Percentiles rank a stretch among this genome's conserved stretches.
Conservation (phyloP, 1,140 invertebrate genomes). For the Orius laevigatus region DNA sequence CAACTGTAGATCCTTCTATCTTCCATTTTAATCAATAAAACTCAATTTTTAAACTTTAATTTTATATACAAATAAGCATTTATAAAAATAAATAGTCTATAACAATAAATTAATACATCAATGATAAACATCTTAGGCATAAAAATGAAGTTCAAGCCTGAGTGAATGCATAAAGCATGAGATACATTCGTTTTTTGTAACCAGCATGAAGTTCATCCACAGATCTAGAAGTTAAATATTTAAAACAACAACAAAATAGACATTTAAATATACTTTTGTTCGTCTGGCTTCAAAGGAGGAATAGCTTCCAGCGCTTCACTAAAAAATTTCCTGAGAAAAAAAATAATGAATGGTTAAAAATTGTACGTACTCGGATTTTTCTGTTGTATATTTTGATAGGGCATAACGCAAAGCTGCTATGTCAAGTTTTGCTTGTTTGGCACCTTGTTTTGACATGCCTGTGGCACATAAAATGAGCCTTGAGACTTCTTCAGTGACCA, state of each 20-base stretch:
- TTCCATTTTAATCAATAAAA: too few species aligned
- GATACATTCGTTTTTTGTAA: constrained; percentile 27
- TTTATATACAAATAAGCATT: too few species aligned
- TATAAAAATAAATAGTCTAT: too few species aligned
- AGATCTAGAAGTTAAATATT: constrained; percentile 15
- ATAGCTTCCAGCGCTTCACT: constrained; percentile 41
- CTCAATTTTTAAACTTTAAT: too few species aligned
- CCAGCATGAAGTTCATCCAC: constrained; percentile 26
- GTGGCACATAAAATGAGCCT: constrained; percentile 66
- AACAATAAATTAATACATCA: too few species aligned
- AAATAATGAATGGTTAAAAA: constrained; percentile 1
- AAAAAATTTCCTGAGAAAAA: constrained; percentile 34
- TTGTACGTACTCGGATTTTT: not conserved
- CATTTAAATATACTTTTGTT: constrained; percentile 27
- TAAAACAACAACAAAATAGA: constrained; percentile 1
- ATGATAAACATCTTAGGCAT: too few species aligned
- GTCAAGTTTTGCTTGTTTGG: constrained; percentile 48
- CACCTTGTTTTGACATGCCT: constrained; percentile 46
- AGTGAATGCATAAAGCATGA: constrained; percentile 28
- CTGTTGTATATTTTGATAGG: constrained; percentile 31
- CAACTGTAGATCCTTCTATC: too few species aligned
- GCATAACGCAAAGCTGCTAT: constrained; percentile 38
- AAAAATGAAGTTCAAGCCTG: not conserved
- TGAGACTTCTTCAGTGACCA: constrained; percentile 77
- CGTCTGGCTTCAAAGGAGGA: constrained; percentile 31